A percentile compares a stretch with the other conserved stretches of the same genome.
Conservation (phyloP, 2,113 vertebrate species). For the Albula goreensis region DNA sequence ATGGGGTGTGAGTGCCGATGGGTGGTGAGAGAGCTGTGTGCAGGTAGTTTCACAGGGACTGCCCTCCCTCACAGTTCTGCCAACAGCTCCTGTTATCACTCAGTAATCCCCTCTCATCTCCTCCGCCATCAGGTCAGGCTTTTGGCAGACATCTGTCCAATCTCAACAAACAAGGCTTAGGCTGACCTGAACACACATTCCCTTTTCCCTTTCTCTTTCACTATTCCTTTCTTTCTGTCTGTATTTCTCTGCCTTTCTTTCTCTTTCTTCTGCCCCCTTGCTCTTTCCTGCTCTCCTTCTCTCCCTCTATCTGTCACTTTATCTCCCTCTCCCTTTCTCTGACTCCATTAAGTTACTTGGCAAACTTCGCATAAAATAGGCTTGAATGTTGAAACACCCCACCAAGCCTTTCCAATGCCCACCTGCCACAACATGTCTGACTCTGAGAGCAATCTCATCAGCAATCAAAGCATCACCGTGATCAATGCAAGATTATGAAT, state of each 20-base stretch:
- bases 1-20: neutral
- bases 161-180: neutral
- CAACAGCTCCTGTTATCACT: slow-evolving; percentile 31
- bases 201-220: neutral
- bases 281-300: neutral
- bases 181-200: neutral
- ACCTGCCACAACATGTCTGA: neutral
- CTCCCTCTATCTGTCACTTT: too few relatives aligned
- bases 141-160: slow-evolving; percentile 14
- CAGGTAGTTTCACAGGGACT: neutral
- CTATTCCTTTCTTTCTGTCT: neutral
- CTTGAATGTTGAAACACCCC: too few relatives aligned
- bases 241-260: neutral
- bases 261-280: neutral
- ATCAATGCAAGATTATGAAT: neutral
- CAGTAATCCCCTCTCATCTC: slow-evolving; percentile 25
- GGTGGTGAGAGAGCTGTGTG: neutral
- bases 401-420: too few relatives aligned
- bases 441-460: neutral
- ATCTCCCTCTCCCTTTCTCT: neutral
- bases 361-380: too few relatives aligned
- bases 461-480: neutral
- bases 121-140: neutral
- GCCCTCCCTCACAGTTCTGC: neutral
- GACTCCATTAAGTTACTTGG: too few relatives aligned